These are phyloP conservation scores for Glyptemys insculpta DNA, from an alignment of 2,797 vertebrate species.

Conservation along the genomic window DNA sequence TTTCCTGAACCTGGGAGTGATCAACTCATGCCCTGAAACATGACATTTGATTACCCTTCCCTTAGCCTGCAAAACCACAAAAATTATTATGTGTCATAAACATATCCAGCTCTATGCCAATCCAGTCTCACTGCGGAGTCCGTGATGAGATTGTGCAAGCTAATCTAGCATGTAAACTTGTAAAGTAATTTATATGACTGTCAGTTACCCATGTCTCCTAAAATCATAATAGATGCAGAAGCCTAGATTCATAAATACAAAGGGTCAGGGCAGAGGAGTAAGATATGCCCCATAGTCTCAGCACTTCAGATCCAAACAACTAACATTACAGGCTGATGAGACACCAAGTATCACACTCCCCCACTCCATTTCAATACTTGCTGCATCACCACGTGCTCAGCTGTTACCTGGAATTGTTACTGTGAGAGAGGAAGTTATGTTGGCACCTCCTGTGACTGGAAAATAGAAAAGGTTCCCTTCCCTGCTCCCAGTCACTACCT, in stretches of 20 bases:
- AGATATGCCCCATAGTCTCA: not conserved
- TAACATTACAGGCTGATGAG: not conserved
- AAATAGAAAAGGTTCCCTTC: not conserved
- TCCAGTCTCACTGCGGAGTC: not conserved
- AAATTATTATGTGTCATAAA: not conserved
- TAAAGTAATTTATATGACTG: not conserved
- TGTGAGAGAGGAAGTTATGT: not conserved
- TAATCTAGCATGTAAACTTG: not conserved
- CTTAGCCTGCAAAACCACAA: not conserved
- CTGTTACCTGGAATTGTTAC: not conserved
- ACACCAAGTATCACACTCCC: accelerated
- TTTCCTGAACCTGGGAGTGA: not conserved
- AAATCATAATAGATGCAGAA: not conserved
- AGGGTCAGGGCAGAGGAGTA: accelerated
- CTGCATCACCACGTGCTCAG: not conserved
- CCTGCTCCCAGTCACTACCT: not conserved
- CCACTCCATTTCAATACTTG: not conserved
- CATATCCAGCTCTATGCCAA: not conserved
- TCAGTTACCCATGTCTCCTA: accelerated
- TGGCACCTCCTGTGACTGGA: not conserved
- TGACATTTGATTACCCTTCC: not conserved
- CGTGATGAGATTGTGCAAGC: not conserved
- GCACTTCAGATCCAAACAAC: not conserved
- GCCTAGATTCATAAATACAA: not conserved
- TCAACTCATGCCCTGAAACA: not conserved